phyloP scores from a whole-genome alignment of 2,113 vertebrate species.

The Hyaena hyaena region DNA sequence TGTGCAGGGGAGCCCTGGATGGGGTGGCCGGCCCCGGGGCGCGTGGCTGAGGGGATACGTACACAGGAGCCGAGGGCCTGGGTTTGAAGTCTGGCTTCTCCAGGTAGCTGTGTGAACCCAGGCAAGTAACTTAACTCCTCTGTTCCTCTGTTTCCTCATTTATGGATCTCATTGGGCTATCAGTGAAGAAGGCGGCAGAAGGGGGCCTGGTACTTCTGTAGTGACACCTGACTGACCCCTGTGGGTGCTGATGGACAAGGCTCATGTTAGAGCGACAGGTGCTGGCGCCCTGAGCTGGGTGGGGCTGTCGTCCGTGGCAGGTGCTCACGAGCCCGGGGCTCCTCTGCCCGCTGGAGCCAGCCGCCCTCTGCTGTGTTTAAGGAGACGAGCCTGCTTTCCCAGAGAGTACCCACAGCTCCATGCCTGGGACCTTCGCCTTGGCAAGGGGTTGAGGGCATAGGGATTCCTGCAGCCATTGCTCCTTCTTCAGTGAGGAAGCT shows the following conservation, averaged over 20 bases:
- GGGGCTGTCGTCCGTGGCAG: background rate
- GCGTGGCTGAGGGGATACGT: background rate
- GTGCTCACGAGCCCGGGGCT: accelerated
- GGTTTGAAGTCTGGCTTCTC: background rate
- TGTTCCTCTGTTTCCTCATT: background rate
- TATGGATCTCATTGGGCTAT: background rate
- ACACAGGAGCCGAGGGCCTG: background rate
- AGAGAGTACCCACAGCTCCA: accelerated
- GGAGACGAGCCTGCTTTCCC: background rate
- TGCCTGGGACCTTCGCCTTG: no score
- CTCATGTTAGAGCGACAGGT: accelerated
- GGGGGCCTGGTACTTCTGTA: background rate
- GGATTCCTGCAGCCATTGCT: background rate
- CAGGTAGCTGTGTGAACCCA: background rate
- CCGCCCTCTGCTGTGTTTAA: accelerated
- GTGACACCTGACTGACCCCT: background rate
- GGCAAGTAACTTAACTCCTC: background rate
- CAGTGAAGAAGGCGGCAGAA: background rate
- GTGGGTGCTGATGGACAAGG: no score
- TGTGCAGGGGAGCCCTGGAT: no score
- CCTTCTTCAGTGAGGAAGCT: background rate
- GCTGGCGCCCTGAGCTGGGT: accelerated
- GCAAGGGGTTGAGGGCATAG: background rate
- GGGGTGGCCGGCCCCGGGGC: background rate
- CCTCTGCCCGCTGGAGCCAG: background rate